phyloP scores from a whole-genome alignment of 2,797 vertebrate species.

The Sebastolobus alascanus region DNA sequence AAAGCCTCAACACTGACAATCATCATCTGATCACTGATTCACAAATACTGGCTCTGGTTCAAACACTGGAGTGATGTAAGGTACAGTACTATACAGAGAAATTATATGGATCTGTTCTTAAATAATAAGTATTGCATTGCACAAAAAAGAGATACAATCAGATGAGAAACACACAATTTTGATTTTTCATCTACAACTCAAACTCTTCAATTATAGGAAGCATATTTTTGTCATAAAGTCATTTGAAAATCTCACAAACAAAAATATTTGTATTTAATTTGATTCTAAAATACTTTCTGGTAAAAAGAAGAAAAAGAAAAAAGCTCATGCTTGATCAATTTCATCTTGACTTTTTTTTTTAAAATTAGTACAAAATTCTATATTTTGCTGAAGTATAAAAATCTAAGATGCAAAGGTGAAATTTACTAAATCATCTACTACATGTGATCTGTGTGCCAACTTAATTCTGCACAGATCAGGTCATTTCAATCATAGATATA shows the following conservation, averaged over 20 bases:
- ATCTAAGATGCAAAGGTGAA: neutral
- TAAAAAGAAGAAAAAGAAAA: neutral
- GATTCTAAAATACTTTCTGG: neutral
- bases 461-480: no score
- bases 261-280: neutral
- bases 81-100: accelerated
- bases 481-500: neutral
- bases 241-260: neutral
- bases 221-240: neutral
- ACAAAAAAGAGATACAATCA: neutral
- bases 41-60: neutral
- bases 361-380: neutral
- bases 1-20: neutral
- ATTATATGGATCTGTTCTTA: no score
- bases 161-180: neutral
- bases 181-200: neutral
- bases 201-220: neutral
- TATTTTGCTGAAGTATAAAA: neutral
- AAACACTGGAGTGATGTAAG: neutral
- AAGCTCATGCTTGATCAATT: neutral
- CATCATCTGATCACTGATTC: constrained; percentile 1
- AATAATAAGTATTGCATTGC: neutral
- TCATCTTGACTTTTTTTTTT: neutral
- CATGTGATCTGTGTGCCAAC: neutral
- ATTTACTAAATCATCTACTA: neutral